Base-by-base conservation (phyloP, 2,888 invertebrate genomes). In the Baronia brevicornis region DNA sequence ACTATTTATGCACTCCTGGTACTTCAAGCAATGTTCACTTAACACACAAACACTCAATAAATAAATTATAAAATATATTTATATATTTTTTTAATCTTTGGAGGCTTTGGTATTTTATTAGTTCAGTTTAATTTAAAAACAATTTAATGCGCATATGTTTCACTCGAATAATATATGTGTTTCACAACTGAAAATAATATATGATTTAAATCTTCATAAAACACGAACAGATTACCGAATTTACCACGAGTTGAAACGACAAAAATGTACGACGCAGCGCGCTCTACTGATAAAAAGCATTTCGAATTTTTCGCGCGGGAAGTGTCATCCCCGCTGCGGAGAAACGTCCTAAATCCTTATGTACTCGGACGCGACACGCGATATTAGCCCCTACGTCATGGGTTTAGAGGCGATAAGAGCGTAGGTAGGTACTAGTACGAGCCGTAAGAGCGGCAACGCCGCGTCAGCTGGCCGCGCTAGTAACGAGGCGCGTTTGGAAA, bases 241-340 rank as follows among this genome's bases (percentile, higher is more conserved):
- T n/a, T n/a, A n/a, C n/a, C n/a, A n/a, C 14, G 7, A n/a, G 14
- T 13, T 13, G 8, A 24, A 24, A 8, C 8, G 12, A 12, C 44
- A 45, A 41, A 46, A 43, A 49, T 57, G 61, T 59, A 49, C 54
- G 48, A 58, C 61, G 52, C 54, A 44, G 55, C 58, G 46, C 56
- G 50, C 55, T 59, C 65, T 62, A 75, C 78, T 80, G 84, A 84
- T 84, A 84, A 84, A 75, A 73, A 71, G 59, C 66, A 71, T 71
- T 80, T 80, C 79, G 72, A 80, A 84, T 79, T 84, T 82, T 84
- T 84, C 84, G 84, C 82, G 84, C 80, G 80, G 75, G 71, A 82
- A 77, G 72, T 64, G 60, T 58, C 61, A 55, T 58, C 60, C 57
- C 60, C 58, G 11, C 54, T 61, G 62, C 62, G 57, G 47, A 52